Conservation (phyloP, 2,113 vertebrate species). For the Austrofundulus limnaeus region DNA sequence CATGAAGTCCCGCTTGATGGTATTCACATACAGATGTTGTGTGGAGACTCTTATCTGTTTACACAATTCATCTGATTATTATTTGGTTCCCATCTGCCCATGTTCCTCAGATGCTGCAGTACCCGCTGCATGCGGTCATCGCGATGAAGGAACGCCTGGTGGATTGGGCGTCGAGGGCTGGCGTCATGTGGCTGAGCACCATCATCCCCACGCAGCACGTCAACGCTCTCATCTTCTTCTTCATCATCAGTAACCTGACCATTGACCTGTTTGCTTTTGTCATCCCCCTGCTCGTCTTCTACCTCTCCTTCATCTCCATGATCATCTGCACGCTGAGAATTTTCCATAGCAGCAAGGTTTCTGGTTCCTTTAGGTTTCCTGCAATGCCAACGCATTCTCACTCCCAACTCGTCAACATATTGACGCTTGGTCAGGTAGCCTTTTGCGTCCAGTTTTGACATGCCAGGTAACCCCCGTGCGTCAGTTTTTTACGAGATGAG, state of each 20-base stretch:
- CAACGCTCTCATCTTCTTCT: conserved; percentile 97
- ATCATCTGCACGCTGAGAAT: conserved; percentile 95
- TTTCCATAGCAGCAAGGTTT: conserved; percentile 92
- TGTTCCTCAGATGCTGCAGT: conserved; percentile 86
- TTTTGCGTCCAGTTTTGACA: too few species aligned
- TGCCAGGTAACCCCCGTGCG: too few species aligned
- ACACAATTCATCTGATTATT: not conserved
- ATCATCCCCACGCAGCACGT: conserved; percentile 94
- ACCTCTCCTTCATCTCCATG: conserved; percentile 96
- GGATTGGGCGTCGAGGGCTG: conserved; percentile 91
- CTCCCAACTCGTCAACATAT: too few species aligned
- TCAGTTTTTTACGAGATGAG: too few species aligned
- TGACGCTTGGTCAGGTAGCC: too few species aligned
- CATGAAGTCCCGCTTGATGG: conserved; percentile 69
- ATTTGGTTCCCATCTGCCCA: conserved; percentile 12
- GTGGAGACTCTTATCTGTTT: not conserved
- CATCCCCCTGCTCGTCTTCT: conserved; percentile 94
- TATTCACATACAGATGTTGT: conserved; percentile 7
- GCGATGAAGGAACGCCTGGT: conserved; percentile 93
- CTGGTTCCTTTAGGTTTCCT: not conserved
- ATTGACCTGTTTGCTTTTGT: conserved; percentile 91
- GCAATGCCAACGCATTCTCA: too few species aligned
- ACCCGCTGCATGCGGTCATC: conserved; percentile 86
- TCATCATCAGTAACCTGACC: conserved; percentile 96
- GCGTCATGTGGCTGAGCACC: conserved; percentile 95